Conservation (phyloP, 2,113 vertebrate species). For the Arizona elegans region DNA sequence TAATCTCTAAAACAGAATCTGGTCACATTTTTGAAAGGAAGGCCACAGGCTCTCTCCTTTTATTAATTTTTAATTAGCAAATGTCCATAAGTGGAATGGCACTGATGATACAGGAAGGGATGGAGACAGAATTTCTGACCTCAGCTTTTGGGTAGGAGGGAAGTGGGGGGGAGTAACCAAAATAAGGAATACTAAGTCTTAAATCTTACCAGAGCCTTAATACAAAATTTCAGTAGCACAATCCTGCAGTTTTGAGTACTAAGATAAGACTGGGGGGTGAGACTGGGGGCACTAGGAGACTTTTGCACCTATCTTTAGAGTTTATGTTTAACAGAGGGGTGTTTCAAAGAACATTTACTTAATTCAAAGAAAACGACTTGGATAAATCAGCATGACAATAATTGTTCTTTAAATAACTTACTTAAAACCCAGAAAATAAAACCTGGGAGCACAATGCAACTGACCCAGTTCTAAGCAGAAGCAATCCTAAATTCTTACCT, state of each 20-base stretch:
- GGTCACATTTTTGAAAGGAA: not conserved
- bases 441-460: not conserved
- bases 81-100: not conserved
- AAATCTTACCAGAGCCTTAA: not conserved
- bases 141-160: not conserved
- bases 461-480: not conserved
- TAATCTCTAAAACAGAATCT: not conserved
- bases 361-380: not conserved
- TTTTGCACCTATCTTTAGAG: not conserved
- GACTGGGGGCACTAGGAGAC: not conserved
- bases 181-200: not conserved
- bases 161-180: not conserved
- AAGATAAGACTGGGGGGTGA: not conserved
- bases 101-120: not conserved
- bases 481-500: slow-evolving; percentile 51
- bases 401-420: not conserved
- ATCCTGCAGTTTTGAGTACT: not conserved
- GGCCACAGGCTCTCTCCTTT: not conserved
- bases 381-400: not conserved
- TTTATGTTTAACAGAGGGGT: not conserved
- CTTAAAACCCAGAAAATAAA: not conserved
- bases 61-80: not conserved
- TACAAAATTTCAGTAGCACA: not conserved
- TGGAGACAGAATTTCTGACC: not conserved
- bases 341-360: slow-evolving; percentile 4